Conservation (phyloP, 2,113 vertebrate species). For the Gambusia affinis region DNA sequence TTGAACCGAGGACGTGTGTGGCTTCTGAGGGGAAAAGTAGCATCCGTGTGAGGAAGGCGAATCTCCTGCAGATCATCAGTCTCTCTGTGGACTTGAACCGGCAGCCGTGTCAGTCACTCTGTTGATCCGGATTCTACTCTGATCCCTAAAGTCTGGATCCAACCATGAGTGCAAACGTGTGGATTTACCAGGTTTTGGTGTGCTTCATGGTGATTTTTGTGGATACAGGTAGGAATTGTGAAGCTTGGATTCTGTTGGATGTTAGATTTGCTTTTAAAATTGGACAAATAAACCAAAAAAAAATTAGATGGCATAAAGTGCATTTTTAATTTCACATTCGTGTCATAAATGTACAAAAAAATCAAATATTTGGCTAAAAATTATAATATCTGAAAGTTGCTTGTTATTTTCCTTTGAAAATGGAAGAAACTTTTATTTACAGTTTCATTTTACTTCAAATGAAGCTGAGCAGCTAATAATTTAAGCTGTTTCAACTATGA, state of each 20-base stretch:
- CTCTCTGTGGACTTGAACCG: constrained; percentile 49
- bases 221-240: constrained; percentile 70
- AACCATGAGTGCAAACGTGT: constrained; percentile 71
- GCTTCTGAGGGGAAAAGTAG: constrained; percentile 56
- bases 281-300: too few relatives aligned
- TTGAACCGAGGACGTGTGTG: constrained; percentile 78
- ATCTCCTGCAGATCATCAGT: constrained; percentile 54
- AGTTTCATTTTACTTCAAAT: background rate
- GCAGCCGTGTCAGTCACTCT: constrained; percentile 4
- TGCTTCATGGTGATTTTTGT: constrained; percentile 63
- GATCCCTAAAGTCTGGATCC: background rate
- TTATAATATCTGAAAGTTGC: background rate
- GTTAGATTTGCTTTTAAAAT: too few relatives aligned
- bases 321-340: background rate
- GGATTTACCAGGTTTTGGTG: constrained; percentile 75
- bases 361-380: background rate
- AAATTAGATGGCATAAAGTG: too few relatives aligned
- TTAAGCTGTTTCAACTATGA: background rate
- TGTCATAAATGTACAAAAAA: background rate
- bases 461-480: background rate
- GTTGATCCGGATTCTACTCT: constrained; percentile 51
- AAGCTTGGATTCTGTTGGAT: background rate
- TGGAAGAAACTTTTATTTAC: background rate
- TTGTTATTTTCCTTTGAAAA: background rate
- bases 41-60: constrained; percentile 55